Conservation (phyloP, 2,113 vertebrate genomes). For the Noctilio leporinus region DNA sequence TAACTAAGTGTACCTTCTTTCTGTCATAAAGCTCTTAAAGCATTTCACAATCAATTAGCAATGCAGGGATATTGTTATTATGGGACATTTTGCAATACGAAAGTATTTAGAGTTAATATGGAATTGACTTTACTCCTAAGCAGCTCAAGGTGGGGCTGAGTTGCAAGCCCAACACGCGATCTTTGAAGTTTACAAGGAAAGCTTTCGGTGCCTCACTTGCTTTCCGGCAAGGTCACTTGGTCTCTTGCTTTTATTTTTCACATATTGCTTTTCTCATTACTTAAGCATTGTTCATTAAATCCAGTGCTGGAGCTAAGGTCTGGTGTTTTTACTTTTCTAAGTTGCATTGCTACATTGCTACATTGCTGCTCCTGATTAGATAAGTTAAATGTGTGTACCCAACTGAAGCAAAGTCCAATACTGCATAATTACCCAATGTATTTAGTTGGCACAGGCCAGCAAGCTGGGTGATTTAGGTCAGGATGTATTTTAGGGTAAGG, state of each 20-base stretch:
- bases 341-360: not conserved
- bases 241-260: not conserved
- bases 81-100: slow-evolving; percentile 62
- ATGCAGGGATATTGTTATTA: slow-evolving; percentile 66
- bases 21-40: slow-evolving; percentile 73
- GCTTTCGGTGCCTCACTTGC: slow-evolving; percentile 8
- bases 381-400: not conserved
- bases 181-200: slow-evolving; percentile 25
- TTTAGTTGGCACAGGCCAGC: not conserved
- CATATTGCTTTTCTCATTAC: not conserved
- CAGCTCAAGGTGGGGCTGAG: not conserved
- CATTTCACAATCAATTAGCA: slow-evolving; percentile 75
- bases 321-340: not conserved
- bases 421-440: not conserved
- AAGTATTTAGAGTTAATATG: slow-evolving; percentile 62
- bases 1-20: slow-evolving; percentile 62
- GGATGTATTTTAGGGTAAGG: slow-evolving; percentile 20
- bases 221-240: not conserved
- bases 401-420: slow-evolving; percentile 18
- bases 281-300: not conserved
- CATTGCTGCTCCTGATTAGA: not conserved
- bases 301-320: not conserved
- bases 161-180: not conserved
- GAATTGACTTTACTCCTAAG: slow-evolving; percentile 46
- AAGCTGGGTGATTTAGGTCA: slow-evolving; percentile 10